Conservation (phyloP, 2,797 vertebrate species). For the Lacerta agilis region DNA sequence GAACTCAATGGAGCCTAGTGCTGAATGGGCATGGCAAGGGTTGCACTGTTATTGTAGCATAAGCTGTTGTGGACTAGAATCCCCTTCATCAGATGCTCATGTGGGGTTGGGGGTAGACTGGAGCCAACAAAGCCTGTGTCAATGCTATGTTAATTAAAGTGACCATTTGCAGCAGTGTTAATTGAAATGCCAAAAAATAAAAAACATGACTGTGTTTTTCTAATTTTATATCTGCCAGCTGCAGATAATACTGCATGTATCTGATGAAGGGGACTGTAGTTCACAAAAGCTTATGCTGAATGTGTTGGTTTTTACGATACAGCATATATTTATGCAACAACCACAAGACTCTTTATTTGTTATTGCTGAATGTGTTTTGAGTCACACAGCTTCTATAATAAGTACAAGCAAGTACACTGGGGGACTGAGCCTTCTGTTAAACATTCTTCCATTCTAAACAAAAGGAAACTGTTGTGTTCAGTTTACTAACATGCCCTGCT, state of each 20-base stretch:
- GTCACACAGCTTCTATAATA: not conserved
- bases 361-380: not conserved
- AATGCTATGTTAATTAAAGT: not conserved
- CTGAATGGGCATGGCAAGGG: too few species aligned
- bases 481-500: not conserved
- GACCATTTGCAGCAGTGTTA: not conserved
- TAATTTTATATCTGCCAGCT: not conserved
- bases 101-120: too few species aligned
- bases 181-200: not conserved
- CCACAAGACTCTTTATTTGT: not conserved
- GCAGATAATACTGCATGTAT: not conserved
- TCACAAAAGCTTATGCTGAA: not conserved
- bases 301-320: not conserved
- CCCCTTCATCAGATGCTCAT: too few species aligned
- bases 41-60: not conserved
- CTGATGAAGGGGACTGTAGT: not conserved
- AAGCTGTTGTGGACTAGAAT: not conserved
- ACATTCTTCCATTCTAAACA: not conserved
- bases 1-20: too few species aligned
- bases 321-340: too few species aligned
- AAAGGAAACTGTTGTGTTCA: not conserved
- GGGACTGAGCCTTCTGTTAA: not conserved
- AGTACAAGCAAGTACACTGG: not conserved
- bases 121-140: not conserved
- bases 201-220: not conserved